phyloP scores from a whole-genome alignment of 2,888 invertebrate genomes.

The Standfussiana lucernea region DNA sequence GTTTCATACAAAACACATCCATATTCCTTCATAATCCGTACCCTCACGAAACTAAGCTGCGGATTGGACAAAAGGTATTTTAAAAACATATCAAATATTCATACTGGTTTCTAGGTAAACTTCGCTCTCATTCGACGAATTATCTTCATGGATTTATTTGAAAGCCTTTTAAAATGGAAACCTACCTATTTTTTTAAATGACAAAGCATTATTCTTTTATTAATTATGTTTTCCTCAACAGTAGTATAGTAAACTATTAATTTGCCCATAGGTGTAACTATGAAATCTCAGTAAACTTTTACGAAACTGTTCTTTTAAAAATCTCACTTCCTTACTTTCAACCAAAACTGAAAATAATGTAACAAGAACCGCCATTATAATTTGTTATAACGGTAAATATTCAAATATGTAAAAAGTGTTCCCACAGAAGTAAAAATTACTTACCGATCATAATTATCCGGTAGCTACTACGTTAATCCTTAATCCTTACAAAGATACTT shows the following conservation, averaged over 20 bases:
- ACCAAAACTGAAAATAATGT: not conserved
- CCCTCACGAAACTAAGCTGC: conserved; percentile 26
- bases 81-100: conserved; percentile 31
- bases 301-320: not conserved
- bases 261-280: not conserved
- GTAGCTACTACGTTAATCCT: conserved; percentile 78
- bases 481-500: conserved; percentile 81
- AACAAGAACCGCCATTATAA: not conserved
- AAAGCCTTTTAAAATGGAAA: not conserved
- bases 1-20: conserved; percentile 19
- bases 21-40: conserved; percentile 19
- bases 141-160: not conserved
- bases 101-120: conserved; percentile 18
- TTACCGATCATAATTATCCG: conserved; percentile 88
- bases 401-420: conserved; percentile 27
- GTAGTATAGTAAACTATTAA: not conserved
- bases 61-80: conserved; percentile 34
- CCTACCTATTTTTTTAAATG: not conserved
- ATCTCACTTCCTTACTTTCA: not conserved
- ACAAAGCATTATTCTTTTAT: not conserved
- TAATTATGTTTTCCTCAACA: too few relatives aligned
- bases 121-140: conserved; percentile 2
- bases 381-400: conserved; percentile 11
- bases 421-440: conserved; percentile 69
- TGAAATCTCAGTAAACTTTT: conserved; percentile 22